Evolutionary conservation across 1,140 invertebrate species (phyloP).

Genomic region (Cataglyphis hispanica): DNA sequence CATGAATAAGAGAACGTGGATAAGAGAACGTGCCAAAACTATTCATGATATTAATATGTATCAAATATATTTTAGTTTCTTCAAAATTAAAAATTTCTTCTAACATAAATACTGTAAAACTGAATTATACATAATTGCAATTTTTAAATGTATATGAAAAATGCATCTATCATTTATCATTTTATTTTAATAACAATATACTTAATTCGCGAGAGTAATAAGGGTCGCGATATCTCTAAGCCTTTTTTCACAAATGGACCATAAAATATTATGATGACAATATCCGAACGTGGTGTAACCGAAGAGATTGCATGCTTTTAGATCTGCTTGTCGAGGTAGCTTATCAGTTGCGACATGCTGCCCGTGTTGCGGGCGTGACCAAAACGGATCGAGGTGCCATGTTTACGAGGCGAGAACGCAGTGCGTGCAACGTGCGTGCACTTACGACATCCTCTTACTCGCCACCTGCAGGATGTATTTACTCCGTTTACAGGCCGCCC

Average conservation of each 20-base stretch:
- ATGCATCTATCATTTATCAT: background rate
- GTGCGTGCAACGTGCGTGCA: constrained; percentile 56
- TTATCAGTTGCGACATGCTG: constrained; percentile 54
- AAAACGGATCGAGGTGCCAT: constrained; percentile 70
- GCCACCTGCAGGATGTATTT: constrained; percentile 67
- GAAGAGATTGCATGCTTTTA: constrained; percentile 71
- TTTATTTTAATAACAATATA: background rate
- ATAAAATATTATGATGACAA: background rate
- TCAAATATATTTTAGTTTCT: background rate
- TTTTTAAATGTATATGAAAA: background rate
- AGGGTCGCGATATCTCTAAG: background rate
- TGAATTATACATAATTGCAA: no score
- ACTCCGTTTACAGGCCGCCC: constrained; percentile 66
- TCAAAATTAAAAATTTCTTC: no score
- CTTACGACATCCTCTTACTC: constrained; percentile 60
- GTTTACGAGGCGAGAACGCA: constrained; percentile 63
- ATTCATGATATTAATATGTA: background rate
- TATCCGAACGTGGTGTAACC: background rate
- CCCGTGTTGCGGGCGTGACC: constrained; percentile 63
- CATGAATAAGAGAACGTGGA: constrained; percentile 9
- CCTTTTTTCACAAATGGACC: background rate
- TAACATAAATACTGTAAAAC: no score
- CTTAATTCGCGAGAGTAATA: no score
- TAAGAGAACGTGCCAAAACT: constrained; percentile 12
- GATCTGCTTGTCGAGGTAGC: constrained; percentile 47